Evolutionary conservation across 2,888 invertebrate genomes (phyloP), one percentile per base, ranked within the genome.

Genomic region (Acleris emargana): DNA sequence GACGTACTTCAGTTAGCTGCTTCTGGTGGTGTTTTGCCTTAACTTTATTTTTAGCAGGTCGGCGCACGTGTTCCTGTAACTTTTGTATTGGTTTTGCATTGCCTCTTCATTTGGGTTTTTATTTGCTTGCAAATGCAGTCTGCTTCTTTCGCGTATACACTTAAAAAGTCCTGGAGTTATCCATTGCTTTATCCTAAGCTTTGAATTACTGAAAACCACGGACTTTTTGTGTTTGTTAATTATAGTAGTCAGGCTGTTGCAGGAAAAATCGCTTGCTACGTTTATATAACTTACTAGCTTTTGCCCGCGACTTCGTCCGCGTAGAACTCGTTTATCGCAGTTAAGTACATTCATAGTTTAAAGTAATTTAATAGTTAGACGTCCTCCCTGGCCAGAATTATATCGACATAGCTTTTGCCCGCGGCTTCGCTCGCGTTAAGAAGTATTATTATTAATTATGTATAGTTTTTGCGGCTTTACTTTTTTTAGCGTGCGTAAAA

Each of bases 101-200:
- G 4, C 6, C 13, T n/a, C 20, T 18, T 58, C 58, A 13, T 32
- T 32, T 2, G 58, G 58, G 18, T 49, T 32, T 32, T 49, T 58
- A 13, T 13, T 49, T 18, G 58, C 58, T 32, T 32, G 49, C 1
- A 32, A 3, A 18, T 58, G 53, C 18, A 58, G 32, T 18, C 28
- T 58, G n/a, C 58, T 58, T 28, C 58, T 28, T 11, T 49, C 18
- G 1, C 58, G 47, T 17, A 58, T 32, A 32, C 58, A 58, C 28
- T 49, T 49, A 11, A 58, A 17, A 13, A 58, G 58, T 6, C 58
- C 58, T 1, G 58, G 43, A 1, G 55, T 55, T 2, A 55, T 55
- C 55, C 55, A 55, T 25, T 55, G 22, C 20, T 55, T 55, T 6
- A 58, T 45, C 2, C 3, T 47, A 13, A 6, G 28, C 13, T 49